Evolutionary conservation across 2,888 invertebrate species (phyloP).

Genomic region (Brachypterus glaber): DNA sequence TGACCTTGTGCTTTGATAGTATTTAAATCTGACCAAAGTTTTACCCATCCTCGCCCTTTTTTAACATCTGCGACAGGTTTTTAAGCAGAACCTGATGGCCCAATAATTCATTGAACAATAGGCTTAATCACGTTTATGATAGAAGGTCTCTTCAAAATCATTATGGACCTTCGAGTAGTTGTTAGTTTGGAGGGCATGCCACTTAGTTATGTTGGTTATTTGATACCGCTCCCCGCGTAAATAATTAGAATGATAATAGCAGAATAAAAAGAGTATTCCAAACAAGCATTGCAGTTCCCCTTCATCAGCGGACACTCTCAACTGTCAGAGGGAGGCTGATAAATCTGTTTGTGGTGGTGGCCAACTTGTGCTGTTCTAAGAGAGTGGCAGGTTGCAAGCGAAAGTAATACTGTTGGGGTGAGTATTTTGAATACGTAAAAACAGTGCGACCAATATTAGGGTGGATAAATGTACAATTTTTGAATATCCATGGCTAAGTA

Average conservation of each 20-base stretch:
- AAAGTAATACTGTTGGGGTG: no score
- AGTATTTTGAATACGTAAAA: no score
- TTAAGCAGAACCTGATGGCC: conserved; percentile 33
- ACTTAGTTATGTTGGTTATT: conserved; percentile 42
- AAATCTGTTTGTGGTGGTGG: conserved; percentile 41
- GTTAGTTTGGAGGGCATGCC: conserved; percentile 31
- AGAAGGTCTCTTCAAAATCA: conserved; percentile 30
- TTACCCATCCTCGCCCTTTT: no score
- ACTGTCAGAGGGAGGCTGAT: conserved; percentile 39
- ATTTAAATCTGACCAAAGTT: no score
- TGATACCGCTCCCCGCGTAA: conserved; percentile 36
- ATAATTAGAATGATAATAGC: conserved; percentile 44
- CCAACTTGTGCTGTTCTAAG: conserved; percentile 33
- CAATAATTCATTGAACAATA: conserved; percentile 36
- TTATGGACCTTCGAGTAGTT: conserved; percentile 26
- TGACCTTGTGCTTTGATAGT: no score
- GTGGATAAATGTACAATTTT: no score
- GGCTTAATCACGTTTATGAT: conserved; percentile 31
- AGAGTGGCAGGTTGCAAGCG: conserved; percentile 33
- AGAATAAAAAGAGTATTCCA: conserved; percentile 40
- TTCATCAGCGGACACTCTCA: conserved; percentile 34
- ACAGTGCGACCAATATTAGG: no score
- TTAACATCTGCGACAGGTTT: conserved; percentile 41
- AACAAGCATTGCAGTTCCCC: conserved; percentile 35
- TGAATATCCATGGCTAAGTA: no score